Base-by-base conservation (phyloP, 2,113 vertebrate genomes). In the Microtus pennsylvanicus region DNA sequence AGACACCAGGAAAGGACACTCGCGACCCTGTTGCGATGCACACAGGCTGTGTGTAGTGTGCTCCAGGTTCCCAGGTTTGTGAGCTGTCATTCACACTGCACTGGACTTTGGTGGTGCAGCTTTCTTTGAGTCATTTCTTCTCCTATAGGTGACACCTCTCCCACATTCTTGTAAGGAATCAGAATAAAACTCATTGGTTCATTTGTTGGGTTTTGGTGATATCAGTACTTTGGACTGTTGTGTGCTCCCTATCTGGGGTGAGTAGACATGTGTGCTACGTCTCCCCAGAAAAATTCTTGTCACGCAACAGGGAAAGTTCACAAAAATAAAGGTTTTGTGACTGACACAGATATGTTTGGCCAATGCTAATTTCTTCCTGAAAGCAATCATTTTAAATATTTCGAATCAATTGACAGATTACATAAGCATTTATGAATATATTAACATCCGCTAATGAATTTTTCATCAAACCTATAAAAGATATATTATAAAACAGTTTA, bases 401-500 rank as follows among this genome's bases (percentile, higher is more conserved):
- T 91, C 26, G 22, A 90, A 81, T 85, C 35, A 93, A 93, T 9
- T 55, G 58, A 90, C 35, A 90, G 30, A 38, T 89, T 93, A 75
- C 26, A 50, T 52, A 92, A 95, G 83, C 21, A 72, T 65, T 70
- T 97, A 65, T 82, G 5, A 93, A 17, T 47, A 89, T 80, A 87
- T 86, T 17, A 95, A 83, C 1, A 63, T n/a, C 55, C 91, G 22
- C 2, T 86, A 92, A 70, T 12, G 91, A 94, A 58, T 3, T 42
- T n/a, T 88, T 93, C 28, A 74, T 47, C 38, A 69, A 55, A 90
- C n/a, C 35, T 17, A 80, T 95, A 90, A 97, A 95, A 65, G 14
- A 28, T 0, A 90, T 14, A 65, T 85, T 80, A 55, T 65, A 65
- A 93, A 91, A 90, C 5, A 87, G 30, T 87, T 80, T 91, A 55